Evolutionary conservation across 1,140 invertebrate species (phyloP).

Genomic region (Drosophila murphyi): DNA sequence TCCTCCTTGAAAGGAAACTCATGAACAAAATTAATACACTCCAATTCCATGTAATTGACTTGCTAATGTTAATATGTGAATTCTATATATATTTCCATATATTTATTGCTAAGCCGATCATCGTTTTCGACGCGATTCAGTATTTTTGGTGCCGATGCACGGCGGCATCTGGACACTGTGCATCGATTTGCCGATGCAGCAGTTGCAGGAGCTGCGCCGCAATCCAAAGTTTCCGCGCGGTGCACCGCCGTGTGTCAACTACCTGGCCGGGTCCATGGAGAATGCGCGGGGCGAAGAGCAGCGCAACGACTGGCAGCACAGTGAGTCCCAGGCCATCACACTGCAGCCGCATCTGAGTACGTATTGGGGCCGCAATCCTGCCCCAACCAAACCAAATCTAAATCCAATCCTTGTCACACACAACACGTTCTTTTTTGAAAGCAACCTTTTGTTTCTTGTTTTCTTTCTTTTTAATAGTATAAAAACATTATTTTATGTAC

Average conservation of each 20-base stretch:
- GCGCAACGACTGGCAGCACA: conserved; percentile 92
- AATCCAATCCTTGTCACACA: conserved; percentile 24
- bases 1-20: too few species aligned
- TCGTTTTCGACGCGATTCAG: conserved; percentile 84
- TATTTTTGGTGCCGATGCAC: conserved; percentile 93
- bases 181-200: conserved; percentile 90
- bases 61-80: too few species aligned
- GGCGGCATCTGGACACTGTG: conserved; percentile 95
- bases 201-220: conserved; percentile 87
- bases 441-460: conserved; percentile 18
- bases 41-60: too few species aligned
- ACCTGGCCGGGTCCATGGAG: conserved; percentile 88
- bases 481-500: conserved; percentile 69
- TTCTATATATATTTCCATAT: neutral
- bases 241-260: conserved; percentile 90
- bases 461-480: conserved; percentile 50
- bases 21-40: too few species aligned
- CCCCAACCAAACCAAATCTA: conserved; percentile 16
- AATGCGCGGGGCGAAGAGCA: conserved; percentile 88
- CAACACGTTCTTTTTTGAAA: conserved; percentile 16
- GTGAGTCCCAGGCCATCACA: conserved; percentile 87
- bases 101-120: conserved; percentile 58
- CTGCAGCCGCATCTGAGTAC: conserved; percentile 84
- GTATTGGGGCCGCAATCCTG: conserved; percentile 81
- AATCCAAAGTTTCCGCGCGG: conserved; percentile 88